These are phyloP conservation scores for Pyrrhia umbra DNA, from an alignment of 2,888 invertebrate genomes.

Conservation along the genomic window DNA sequence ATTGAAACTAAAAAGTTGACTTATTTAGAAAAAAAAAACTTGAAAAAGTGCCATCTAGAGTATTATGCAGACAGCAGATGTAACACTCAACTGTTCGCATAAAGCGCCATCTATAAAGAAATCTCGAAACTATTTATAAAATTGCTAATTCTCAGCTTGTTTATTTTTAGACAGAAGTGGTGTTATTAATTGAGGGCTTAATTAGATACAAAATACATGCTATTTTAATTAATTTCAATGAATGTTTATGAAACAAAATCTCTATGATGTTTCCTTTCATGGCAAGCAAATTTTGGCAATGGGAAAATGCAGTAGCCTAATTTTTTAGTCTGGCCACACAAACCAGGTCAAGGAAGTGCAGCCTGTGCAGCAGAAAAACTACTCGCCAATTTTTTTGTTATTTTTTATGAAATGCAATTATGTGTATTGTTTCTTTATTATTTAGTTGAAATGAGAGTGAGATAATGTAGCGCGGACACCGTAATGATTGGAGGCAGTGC, in stretches of 20 bases:
- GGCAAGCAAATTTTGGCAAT: constrained; percentile 35
- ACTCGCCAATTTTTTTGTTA: constrained; percentile 79
- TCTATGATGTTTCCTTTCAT: background rate
- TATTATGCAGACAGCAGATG: background rate
- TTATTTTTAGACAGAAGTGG: background rate
- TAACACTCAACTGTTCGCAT: background rate
- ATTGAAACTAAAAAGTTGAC: too few species aligned
- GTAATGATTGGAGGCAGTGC: constrained; percentile 75
- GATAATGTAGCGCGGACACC: constrained; percentile 69
- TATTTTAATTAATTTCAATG: background rate
- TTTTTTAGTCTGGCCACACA: constrained; percentile 74
- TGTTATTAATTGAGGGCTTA: rapidly evolving
- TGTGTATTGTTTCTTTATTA: constrained; percentile 68
- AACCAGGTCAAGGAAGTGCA: constrained; percentile 86
- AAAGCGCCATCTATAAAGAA: constrained; percentile 35
- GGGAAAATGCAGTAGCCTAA: constrained; percentile 46
- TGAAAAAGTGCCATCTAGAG: constrained; percentile 24
- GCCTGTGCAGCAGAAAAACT: constrained; percentile 80
- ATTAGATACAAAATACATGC: background rate
- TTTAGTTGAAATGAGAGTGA: constrained; percentile 71
- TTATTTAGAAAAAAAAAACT: too few species aligned
- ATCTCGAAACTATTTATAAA: constrained; percentile 1
- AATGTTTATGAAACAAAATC: background rate
- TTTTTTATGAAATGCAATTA: constrained; percentile 79
- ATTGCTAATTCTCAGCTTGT: background rate